Conservation (phyloP, 2,113 vertebrate genomes). For the Alectura lathami region DNA sequence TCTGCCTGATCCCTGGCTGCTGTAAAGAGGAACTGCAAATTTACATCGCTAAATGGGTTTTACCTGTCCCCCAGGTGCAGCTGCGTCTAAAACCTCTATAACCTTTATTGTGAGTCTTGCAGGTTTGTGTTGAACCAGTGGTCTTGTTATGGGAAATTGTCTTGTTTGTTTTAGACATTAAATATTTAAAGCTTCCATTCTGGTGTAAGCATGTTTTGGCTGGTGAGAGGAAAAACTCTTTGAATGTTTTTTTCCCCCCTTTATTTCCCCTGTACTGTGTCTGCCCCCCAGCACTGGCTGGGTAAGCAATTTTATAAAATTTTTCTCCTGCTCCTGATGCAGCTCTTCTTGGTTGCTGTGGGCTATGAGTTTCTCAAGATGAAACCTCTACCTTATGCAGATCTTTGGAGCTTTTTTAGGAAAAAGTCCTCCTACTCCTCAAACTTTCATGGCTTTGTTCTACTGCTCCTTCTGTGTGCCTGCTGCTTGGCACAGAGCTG, state of each 20-base stretch:
- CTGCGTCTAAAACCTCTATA: not conserved
- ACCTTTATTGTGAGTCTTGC: not conserved
- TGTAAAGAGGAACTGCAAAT: not conserved
- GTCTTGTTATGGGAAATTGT: slow-evolving; percentile 4
- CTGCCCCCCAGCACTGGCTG: not conserved
- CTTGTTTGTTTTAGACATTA: slow-evolving; percentile 23
- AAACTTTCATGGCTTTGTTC: not conserved
- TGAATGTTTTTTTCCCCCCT: not conserved
- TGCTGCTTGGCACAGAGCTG: not conserved
- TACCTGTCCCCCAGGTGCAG: not conserved
- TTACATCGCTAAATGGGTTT: not conserved
- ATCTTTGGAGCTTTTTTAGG: not conserved
- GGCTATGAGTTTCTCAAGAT: not conserved
- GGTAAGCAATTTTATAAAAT: not conserved
- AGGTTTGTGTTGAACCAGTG: slow-evolving; percentile 11
- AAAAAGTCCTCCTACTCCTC: not conserved
- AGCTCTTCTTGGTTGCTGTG: not conserved
- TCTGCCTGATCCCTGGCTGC: not conserved
- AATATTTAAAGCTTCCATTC: slow-evolving; percentile 47
- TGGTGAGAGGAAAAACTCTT: not conserved
- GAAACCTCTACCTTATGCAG: not conserved
- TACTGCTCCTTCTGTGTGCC: not conserved
- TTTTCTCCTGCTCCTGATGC: not conserved
- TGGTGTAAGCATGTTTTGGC: not conserved
- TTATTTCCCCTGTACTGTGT: not conserved